A percentile compares a stretch with the other conserved stretches of the same genome.
Conservation (phyloP, 2,888 invertebrate genomes). For the Caenorhabditis becei region DNA sequence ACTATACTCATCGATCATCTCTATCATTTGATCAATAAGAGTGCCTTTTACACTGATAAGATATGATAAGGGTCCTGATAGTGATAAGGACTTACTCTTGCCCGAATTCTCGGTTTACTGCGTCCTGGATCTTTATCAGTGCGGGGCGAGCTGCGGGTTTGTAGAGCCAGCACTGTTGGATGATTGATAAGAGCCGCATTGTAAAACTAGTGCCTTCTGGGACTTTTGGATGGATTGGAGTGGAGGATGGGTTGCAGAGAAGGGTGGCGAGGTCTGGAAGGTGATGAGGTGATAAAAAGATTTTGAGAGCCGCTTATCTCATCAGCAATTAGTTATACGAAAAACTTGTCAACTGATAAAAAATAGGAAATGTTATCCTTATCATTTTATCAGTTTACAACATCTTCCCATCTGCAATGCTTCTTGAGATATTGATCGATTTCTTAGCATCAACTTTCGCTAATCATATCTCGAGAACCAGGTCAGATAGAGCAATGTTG, state of each 20-base stretch:
- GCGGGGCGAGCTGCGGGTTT: slow-evolving; percentile 63
- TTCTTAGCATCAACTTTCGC: too few species aligned
- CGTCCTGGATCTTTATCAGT: slow-evolving; percentile 67
- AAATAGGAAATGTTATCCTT: too few species aligned
- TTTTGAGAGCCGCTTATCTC: neutral
- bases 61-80: neutral
- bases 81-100: slow-evolving; percentile 54
- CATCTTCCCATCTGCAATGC: too few species aligned
- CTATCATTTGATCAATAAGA: slow-evolving; percentile 73
- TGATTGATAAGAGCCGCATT: slow-evolving; percentile 65
- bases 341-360: too few species aligned
- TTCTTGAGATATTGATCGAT: too few species aligned
- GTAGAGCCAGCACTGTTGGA: slow-evolving; percentile 69
- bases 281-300: neutral
- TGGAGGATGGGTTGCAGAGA: slow-evolving; percentile 23
- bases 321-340: too few species aligned
- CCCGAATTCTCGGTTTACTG: slow-evolving; percentile 70
- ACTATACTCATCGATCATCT: slow-evolving; percentile 74
- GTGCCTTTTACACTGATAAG: slow-evolving; percentile 68
- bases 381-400: too few species aligned
- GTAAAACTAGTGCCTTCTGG: slow-evolving; percentile 61
- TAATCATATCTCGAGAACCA: too few species aligned
- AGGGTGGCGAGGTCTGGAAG: slow-evolving; percentile 38
- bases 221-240: slow-evolving; percentile 60
- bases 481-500: neutral